Percentiles rank a stretch among this genome's conserved stretches.
These are phyloP conservation scores for Mimumesa dahlbomi DNA, from an alignment of 2,888 invertebrate species.

Conservation along the genomic window DNA sequence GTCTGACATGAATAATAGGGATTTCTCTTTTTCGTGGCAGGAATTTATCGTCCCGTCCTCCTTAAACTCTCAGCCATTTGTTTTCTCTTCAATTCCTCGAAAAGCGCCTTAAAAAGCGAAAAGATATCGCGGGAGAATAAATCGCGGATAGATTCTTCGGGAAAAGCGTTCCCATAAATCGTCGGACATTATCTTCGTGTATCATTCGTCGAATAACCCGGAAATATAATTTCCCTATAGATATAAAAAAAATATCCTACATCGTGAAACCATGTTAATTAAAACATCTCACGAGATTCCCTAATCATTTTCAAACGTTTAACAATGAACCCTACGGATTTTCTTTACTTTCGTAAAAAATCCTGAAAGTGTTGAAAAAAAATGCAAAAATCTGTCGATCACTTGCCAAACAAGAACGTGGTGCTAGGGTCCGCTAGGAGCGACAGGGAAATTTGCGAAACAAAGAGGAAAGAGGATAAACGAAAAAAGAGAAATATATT, in stretches of 20 bases:
- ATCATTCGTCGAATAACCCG: background rate
- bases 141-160: background rate
- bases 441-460: background rate
- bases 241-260: too few relatives aligned
- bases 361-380: too few relatives aligned
- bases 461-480: background rate
- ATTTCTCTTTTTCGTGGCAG: constrained; percentile 45
- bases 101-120: constrained; percentile 23
- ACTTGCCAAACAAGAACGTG: too few relatives aligned
- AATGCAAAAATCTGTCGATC: too few relatives aligned
- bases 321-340: too few relatives aligned
- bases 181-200: background rate
- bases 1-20: constrained; percentile 56
- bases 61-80: constrained; percentile 51
- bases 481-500: background rate
- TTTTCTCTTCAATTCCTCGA: constrained; percentile 33
- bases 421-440: too few relatives aligned
- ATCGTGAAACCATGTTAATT: too few relatives aligned
- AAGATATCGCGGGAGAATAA: constrained; percentile 15
- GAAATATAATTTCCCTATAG: too few relatives aligned
- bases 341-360: too few relatives aligned
- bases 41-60: constrained; percentile 46
- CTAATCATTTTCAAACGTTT: too few relatives aligned
- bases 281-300: too few relatives aligned
- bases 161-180: background rate